Base-by-base conservation (phyloP, 2,888 invertebrate species). In the Hemithea aestivaria region DNA sequence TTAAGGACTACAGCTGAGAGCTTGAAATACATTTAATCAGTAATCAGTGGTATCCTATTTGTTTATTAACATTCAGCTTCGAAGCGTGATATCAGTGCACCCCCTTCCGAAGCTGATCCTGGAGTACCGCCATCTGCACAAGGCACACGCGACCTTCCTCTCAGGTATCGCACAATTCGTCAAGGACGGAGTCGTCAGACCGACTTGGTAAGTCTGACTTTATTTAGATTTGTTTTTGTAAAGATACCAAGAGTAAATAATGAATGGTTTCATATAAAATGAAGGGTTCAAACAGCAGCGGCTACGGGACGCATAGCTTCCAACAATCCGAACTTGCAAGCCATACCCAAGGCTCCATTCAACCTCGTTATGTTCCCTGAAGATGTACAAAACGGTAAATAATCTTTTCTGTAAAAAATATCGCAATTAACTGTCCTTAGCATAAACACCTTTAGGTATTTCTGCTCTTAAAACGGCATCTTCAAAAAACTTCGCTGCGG, bases 271-370 rank as follows among this genome's bases (percentile, higher is more conserved):
- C 6, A 25, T 7, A 7, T 29, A 9, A 37, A 2, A 35, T 25
- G 4, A 30, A 88, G 88, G 88, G 79, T 74, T 6, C 88, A 88
- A 52, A 77, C 63, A 2, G 79, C 87, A 1, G 77, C 88, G 1
- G 83, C 80, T 1, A 89, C 88, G 0, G 88, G 88, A 0, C 76
- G 88, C 20, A 75, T 89, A 9, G 80, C 82, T 0, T 80, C 72
- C 8, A 79, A 64, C 58, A 79, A 75, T 39, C 88, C 88, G 0
- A 89, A 89, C 53, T 52, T 89, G 40, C 88, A 89, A 53, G 82
- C 87, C 2, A 79, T 88, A 45, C 88, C 88, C 1, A 87, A 84
- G 44, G 54, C 67, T 4, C 76, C 77, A 0, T 78, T 87, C 45
- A 67, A 42, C 16, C 58, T 81, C 1, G 48, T 51, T 6, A 45